Percentiles rank a stretch among this genome's conserved stretches.
phyloP scores from a whole-genome alignment of 1,140 invertebrate species.

The Eumaeus atala region DNA sequence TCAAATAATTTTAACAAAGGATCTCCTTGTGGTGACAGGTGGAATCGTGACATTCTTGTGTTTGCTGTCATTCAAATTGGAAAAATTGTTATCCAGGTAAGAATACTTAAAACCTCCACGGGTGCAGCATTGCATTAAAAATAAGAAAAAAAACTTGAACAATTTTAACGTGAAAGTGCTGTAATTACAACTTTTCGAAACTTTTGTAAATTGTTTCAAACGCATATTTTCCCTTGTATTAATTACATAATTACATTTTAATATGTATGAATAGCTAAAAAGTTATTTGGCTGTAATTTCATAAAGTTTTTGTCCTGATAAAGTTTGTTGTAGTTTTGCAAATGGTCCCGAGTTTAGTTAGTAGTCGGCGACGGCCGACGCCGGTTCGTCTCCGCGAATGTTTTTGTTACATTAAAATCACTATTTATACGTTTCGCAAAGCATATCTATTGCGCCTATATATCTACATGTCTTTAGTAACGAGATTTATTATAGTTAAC shows the following conservation, averaged over 20 bases:
- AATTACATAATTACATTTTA: neutral
- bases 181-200: neutral
- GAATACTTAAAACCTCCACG: slow-evolving; percentile 3
- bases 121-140: too few species aligned
- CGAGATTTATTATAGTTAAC: too few species aligned
- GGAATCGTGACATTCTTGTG: slow-evolving; percentile 28
- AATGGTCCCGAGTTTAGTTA: slow-evolving; percentile 32
- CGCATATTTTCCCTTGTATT: neutral
- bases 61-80: slow-evolving; percentile 34
- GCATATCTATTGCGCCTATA: too few species aligned
- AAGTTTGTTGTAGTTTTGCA: slow-evolving; percentile 20
- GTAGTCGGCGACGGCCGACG: slow-evolving; percentile 50
- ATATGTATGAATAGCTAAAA: neutral
- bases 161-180: neutral
- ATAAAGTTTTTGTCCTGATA: neutral
- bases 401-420: too few species aligned
- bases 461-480: too few species aligned
- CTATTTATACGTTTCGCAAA: too few species aligned
- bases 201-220: neutral
- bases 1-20: slow-evolving; percentile 46
- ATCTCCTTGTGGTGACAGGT: slow-evolving; percentile 57
- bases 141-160: neutral
- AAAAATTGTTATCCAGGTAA: slow-evolving; percentile 19
- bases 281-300: neutral
- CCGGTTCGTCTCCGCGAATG: slow-evolving; percentile 33